Evolutionary conservation across 30 jellyfish, hydroid and myxozoan genomes (phyloP), one percentile per base, ranked within the genome.

Genomic region (Turritopsis dohrnii): DNA sequence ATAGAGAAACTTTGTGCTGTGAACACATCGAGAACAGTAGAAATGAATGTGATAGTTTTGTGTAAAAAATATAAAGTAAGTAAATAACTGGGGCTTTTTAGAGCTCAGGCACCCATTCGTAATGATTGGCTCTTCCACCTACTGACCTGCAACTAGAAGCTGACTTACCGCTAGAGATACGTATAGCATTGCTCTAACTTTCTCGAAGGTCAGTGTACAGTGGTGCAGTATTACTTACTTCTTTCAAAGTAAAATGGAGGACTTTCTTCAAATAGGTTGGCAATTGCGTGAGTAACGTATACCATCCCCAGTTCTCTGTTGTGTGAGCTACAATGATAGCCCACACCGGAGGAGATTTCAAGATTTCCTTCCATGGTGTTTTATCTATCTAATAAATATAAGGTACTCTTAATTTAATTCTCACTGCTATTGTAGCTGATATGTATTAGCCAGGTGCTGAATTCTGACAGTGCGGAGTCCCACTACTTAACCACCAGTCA

Each of bases 251-350:
- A 66, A 92, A 88, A 65, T 92, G 81, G 13, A 92, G 79, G 71
- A 92, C 88, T 66, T 21, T 53, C 76, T 87, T 92, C 21, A 92
- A 81, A 76, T 87, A 92, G 19, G 98, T 92, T 17, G 98, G 98
- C 24, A 92, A 95, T 79, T 89, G 84, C 0, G 98, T 92, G 71
- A 88, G 85, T 5, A 87, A 84, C 4, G 96, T 88, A 72, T 87
- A 87, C 85, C 88, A 92, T 26, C 98, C 98, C 98, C 98, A 92
- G 72, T 87, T 92, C 71, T 84, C 95, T 8, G 95, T 74, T 18
- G 75, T 28, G 54, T 92, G 96, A 29, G 98, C 98, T 60, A 92
- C 89, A 9, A 87, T 84, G 54, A 92, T 84, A 13, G 98, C 98
- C 93, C 94, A 92, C 18, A 92, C 90, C 52, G 96, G 96, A 28